A percentile compares a stretch with the other conserved stretches of the same genome.
phyloP scores from a whole-genome alignment of 2,797 vertebrate genomes.

The Thaleichthys pacificus region DNA sequence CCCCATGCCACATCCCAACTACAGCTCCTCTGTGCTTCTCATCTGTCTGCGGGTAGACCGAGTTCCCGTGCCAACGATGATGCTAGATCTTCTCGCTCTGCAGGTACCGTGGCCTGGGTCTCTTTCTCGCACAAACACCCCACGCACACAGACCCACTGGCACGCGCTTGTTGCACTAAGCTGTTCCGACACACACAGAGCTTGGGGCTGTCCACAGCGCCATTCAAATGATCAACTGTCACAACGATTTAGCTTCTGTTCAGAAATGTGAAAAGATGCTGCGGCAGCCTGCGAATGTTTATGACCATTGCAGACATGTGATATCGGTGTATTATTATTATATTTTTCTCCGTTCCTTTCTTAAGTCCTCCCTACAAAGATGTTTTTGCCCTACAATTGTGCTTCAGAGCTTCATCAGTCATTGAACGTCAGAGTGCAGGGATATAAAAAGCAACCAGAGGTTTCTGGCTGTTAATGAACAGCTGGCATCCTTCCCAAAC shows the following conservation, averaged over 20 bases:
- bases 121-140: neutral
- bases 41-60: constrained; percentile 49
- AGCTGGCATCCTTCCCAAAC: constrained; percentile 64
- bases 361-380: too few relatives aligned
- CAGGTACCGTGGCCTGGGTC: constrained; percentile 63
- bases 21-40: constrained; percentile 56
- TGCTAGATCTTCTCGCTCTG: constrained; percentile 43
- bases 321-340: neutral
- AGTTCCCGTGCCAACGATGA: constrained; percentile 55
- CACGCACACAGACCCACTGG: constrained; percentile 13
- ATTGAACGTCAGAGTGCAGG: constrained; percentile 51
- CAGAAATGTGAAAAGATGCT: constrained; percentile 7
- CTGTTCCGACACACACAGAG: constrained; percentile 39
- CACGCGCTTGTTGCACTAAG: constrained; percentile 32
- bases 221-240: constrained; percentile 47
- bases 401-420: constrained; percentile 65
- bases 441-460: constrained; percentile 56
- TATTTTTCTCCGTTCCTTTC: neutral
- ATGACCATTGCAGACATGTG: neutral
- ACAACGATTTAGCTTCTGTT: constrained; percentile 40
- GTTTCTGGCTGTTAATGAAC: constrained; percentile 64
- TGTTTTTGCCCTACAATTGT: constrained; percentile 12
- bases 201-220: constrained; percentile 30
- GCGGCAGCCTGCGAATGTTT: constrained; percentile 6
- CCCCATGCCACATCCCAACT: constrained; percentile 41